These are phyloP conservation scores for Salminus brasiliensis DNA, from an alignment of 2,113 vertebrate species.

Conservation along the genomic window DNA sequence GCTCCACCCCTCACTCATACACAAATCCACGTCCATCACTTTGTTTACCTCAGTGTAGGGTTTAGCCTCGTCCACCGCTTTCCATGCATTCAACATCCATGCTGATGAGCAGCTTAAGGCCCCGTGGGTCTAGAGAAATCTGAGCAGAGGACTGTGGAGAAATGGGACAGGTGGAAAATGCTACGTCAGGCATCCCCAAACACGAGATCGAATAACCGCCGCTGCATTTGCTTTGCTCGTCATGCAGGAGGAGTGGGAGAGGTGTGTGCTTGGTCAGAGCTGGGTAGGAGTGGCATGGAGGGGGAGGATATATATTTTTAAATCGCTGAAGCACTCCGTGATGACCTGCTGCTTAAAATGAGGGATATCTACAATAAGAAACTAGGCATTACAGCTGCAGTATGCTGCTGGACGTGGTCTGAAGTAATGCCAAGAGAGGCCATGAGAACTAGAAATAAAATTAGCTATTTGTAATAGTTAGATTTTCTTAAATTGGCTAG, in stretches of 20 bases:
- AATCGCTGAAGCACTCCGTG: conserved; percentile 4
- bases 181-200: conserved; percentile 43
- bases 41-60: conserved; percentile 55
- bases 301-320: conserved; percentile 4
- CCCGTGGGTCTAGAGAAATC: conserved; percentile 51
- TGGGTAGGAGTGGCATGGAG: neutral
- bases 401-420: neutral
- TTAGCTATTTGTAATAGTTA: no score
- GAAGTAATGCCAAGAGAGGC: no score
- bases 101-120: neutral
- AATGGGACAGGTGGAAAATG: conserved; percentile 56
- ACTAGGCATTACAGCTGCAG: neutral
- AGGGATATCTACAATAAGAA: neutral
- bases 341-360: conserved; percentile 17
- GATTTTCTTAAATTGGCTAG: no score
- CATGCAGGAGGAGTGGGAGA: conserved; percentile 1
- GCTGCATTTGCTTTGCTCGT: conserved; percentile 13
- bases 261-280: neutral
- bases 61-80: neutral
- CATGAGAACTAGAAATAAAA: no score
- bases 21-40: conserved; percentile 43
- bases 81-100: conserved; percentile 20
- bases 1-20: conserved; percentile 34
- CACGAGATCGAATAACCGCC: conserved; percentile 50
- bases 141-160: conserved; percentile 45